Base-by-base conservation (phyloP, 2,888 invertebrate species). In the Folsomia candida region DNA sequence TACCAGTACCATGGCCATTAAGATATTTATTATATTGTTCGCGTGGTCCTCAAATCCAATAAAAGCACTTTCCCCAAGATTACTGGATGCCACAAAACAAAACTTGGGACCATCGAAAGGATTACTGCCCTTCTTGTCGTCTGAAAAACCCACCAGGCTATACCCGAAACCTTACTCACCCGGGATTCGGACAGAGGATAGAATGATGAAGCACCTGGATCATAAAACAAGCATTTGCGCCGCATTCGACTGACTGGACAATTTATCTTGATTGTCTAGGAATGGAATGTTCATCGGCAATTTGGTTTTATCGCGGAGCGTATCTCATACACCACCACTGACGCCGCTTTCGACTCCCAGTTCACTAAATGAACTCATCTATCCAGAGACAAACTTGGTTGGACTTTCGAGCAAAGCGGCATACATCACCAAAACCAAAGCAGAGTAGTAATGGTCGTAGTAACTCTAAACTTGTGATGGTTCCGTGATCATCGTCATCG, bases 121-220 rank as follows among this genome's bases (percentile, higher is more conserved):
- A 47, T 47, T 47, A 47, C 9, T 47, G 47, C 18, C 47, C 47
- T 47, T 47, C 47, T 47, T 47, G 9, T n/a, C 9, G 47, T 47
- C 18, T 47, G n/a, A n/a, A n/a, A n/a, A n/a, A n/a, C n/a, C n/a
- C n/a, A n/a, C 9, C 47, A 11, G 47, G 47, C 18, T 47, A 47
- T 47, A 47, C 9, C 47, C 47, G 9, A 47, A 47, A 9, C 18
- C 47, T 47, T 47, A 18, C 47, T 18, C 18, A 9, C 9, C 47
- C 9, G 9, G 9, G 47, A 9, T 11, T 47, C 18, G 47, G 47
- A 47, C 47, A 47, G 18, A 47, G 47, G 47, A 59, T 59, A 26
- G 59, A 25, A 59, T 59, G 59, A 59, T 25, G 25, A 59, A 59
- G 59, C 59, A 59, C 59, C 59, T 59, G 59, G 24, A 59, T 59